Base-by-base conservation (phyloP, 2,888 invertebrate species). In the Trissoscelio sp. region DNA sequence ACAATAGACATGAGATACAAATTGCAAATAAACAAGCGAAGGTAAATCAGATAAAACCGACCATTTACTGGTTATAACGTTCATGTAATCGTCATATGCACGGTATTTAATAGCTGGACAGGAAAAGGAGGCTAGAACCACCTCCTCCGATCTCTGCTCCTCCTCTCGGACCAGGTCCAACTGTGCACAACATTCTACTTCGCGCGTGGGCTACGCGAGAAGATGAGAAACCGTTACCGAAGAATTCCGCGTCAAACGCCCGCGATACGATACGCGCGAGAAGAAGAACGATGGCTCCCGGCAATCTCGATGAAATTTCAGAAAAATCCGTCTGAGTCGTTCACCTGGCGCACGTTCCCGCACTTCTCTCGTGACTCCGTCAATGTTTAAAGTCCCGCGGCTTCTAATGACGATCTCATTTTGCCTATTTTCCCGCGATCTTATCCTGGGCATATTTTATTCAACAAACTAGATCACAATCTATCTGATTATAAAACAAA, bases 381-480 rank as follows among this genome's bases (percentile, higher is more conserved):
- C 58, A 12, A 37, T 28, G 64, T 20, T 42, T 20, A 24, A 55
- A 39, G 31, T 66, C 58, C 57, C 57, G 66, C 48, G 46, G 46
- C 37, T 22, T 12, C 12, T 70, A 78, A 70, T 55, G 64, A 70
- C 62, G 53, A 57, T 66, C 57, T 62, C 60, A 46, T 70, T 75
- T 60, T 34, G 46, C 46, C 28, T 37, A 72, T 72, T 81, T 81
- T 81, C 81, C 81, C 77, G 77, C 77, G 81, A 75, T 81, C 70
- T 75, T 66, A 66, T 75, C 66, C 57, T 2, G 1, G 16, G 6
- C 9, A 34, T 11, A 48, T 31, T 67, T 75, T 46, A 67, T 75
- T 66, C n/a, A n/a, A n/a, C n/a, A n/a, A 34, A 57, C 3, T 37
- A 24, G 24, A 24, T 24, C 24, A 24, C 6, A 24, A 24, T 24